Base-by-base conservation (phyloP, 2,797 vertebrate species). In the Onychomys leucogaster region DNA sequence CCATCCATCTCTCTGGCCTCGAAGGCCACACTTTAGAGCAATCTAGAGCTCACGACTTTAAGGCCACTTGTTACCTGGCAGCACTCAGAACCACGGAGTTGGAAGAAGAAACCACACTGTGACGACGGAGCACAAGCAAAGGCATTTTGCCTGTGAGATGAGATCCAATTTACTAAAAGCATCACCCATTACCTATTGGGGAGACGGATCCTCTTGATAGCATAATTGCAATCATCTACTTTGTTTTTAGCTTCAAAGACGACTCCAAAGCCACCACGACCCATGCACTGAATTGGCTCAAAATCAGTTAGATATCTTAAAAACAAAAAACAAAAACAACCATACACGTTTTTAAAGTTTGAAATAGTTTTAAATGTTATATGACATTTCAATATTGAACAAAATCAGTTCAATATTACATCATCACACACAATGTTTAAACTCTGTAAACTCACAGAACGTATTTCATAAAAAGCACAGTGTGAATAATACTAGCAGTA, bases 171-270 rank as follows among this genome's bases (percentile, higher is more conserved):
- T 80, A 1, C 57, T n/a, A 55, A 25, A 92, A 95, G 29, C 5
- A 10, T 63, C 73, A 9, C 57, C 78, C 71, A 75, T 94, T 99
- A 99, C 99, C 99, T 99, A 98, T 99, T 99, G 93, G 99, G 99
- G 91, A 99, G 99, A 21, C 99, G 99, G 97, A 99, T 99, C 97
- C 99, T 99, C 98, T 99, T 99, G 99, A 99, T 99, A 95, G 99
- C 99, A 43, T 99, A 99, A 98, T 99, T 99, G 98, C 99, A 99
- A 98, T 99, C 99, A 37, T 99, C 99, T 94, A 99, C 99, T 99
- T 99, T 99, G 98, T 99, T 99, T 97, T 98, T 99, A 83, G 99
- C 99, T 98, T 99, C 99, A 98, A 99, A 99, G 94, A 99, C 99
- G 0, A 99, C 99, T 9, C 99, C 99, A 92, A 99, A 99, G 23